Base-by-base conservation (phyloP, 2,113 vertebrate genomes). In the Mormyrus iriodes region DNA sequence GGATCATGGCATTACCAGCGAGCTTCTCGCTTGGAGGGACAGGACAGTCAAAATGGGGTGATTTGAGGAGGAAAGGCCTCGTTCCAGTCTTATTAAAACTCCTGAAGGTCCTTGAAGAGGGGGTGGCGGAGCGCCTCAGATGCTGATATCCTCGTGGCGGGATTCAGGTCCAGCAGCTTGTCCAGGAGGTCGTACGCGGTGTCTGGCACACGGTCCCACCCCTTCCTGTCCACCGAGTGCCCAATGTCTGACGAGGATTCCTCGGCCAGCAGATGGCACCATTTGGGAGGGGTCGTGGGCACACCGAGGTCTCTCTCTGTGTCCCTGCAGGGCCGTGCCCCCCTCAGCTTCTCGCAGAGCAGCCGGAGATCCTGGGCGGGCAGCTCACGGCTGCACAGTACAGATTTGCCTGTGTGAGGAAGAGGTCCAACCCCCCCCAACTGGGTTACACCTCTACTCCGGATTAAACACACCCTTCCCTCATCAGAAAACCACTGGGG, bases 111-210 rank as follows among this genome's bases (percentile, higher is more conserved):
- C 92, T 94, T 95, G 94, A 99, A 99, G 90, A 99, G 95, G 0
- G 97, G 96, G 90, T 99, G 98, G 89, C 93, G 90, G 86, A 99
- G 93, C 7, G 98, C 98, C 85, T 93, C 92, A 89, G 94, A 94
- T 8, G 98, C 98, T 84, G 97, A 98, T 94, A 99, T 97, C 94
- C 98, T 97, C 82, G 96, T 97, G 73, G 93, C 95, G 17, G 98
- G 98, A 93, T 99, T 99, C 91, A 99, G 94, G 94, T 99, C 98
- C 76, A 99, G 93, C 69, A 99, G 95, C 91, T 93, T 96, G 94
- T 99, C 98, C 86, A 99, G 96, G n/a, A 99, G 95, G 90, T 98
- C 93, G 17, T 99, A 99, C 15, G 97, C 97, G 88, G 97, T 96
- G 88, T 98, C 95, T 1, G 98, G 97, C 87, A 99, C 97, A 1